Conservation (phyloP, 2,797 vertebrate species). For the Leuciscus waleckii region DNA sequence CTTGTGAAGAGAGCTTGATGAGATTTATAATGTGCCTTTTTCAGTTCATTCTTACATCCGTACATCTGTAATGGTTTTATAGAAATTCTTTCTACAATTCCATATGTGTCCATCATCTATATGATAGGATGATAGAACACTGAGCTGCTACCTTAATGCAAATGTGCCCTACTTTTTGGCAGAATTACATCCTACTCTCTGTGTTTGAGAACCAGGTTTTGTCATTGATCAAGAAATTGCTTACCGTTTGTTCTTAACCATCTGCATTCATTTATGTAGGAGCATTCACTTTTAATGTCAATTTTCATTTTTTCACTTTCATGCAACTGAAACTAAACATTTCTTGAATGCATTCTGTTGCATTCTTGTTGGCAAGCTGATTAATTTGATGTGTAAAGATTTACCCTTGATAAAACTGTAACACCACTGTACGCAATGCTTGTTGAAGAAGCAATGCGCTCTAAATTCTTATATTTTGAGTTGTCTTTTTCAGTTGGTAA, state of each 20-base stretch:
- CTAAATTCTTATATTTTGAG: background rate
- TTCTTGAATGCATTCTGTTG: background rate
- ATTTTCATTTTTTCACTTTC: background rate
- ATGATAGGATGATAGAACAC: background rate
- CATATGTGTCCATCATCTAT: background rate
- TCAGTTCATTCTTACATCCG: background rate
- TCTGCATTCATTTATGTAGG: background rate
- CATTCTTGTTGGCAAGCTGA: background rate
- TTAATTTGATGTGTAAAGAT: conserved; percentile 17
- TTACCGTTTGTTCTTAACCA: background rate
- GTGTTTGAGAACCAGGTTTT: background rate
- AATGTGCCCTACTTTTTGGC: background rate
- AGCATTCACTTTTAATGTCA: background rate
- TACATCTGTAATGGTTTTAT: background rate
- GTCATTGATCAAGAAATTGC: background rate
- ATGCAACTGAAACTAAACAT: background rate
- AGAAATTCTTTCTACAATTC: background rate
- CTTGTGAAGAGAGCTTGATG: background rate
- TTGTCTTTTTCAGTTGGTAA: background rate
- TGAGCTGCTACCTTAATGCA: background rate
- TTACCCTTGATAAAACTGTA: background rate
- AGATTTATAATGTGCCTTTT: conserved; percentile 11
- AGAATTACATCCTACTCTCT: background rate
- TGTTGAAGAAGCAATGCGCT: background rate
- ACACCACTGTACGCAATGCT: background rate